A percentile compares a stretch with the other conserved stretches of the same genome.
These are phyloP conservation scores for Thecocarcelia acutangulata DNA, from an alignment of 2,888 invertebrate genomes.

Conservation along the genomic window DNA sequence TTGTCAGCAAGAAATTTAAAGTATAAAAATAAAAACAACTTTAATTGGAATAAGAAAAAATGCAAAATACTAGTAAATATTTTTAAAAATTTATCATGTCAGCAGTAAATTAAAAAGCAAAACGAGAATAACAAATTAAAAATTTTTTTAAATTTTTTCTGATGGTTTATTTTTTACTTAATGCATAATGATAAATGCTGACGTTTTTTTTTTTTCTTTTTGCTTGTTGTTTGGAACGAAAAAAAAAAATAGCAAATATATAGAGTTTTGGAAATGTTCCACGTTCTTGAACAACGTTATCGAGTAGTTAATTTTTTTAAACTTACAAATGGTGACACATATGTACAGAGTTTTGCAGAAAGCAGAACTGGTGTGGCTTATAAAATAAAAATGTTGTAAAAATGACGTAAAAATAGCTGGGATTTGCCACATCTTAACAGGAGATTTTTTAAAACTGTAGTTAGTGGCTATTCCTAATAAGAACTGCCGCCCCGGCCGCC, in stretches of 20 bases:
- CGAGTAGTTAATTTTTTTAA: neutral
- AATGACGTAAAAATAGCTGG: neutral
- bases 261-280: neutral
- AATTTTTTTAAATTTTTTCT: neutral
- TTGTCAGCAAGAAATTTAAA: conserved; percentile 34
- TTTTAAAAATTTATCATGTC: conserved; percentile 1
- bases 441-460: neutral
- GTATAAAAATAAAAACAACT: neutral
- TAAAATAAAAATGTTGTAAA: neutral
- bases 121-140: neutral
- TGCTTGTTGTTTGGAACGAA: conserved; percentile 19
- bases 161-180: conserved; percentile 14
- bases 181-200: conserved; percentile 6
- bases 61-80: conserved; percentile 10
- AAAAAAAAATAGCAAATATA: conserved; percentile 24
- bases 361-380: conserved; percentile 36
- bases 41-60: conserved; percentile 4
- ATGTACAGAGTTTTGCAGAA: too few species aligned
- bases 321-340: neutral
- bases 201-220: conserved; percentile 1
- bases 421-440: conserved; percentile 12
- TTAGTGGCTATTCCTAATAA: conserved; percentile 16
- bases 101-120: conserved; percentile 1
- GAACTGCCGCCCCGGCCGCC: conserved; percentile 17
- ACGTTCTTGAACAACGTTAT: conserved; percentile 43